Evolutionary conservation across 1,140 invertebrate genomes (phyloP).

Genomic region (Lanistes nyassanus): DNA sequence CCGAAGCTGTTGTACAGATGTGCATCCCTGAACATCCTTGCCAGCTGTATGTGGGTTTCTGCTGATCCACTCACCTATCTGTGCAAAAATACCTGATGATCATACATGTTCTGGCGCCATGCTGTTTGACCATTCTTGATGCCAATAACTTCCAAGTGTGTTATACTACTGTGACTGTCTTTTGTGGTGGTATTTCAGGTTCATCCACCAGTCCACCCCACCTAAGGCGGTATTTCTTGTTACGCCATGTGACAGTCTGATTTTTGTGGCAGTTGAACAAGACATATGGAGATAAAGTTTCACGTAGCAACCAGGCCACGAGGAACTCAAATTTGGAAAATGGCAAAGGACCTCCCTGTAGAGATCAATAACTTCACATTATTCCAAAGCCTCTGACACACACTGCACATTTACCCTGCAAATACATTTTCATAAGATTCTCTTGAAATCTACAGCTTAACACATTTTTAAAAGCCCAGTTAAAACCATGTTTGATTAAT

Average conservation of each 20-base stretch:
- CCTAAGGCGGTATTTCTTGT: constrained; percentile 85
- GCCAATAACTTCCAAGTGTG: too few species aligned
- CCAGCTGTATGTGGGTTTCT: too few species aligned
- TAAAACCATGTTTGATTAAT: background rate
- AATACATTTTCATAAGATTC: too few species aligned
- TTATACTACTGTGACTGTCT: too few species aligned
- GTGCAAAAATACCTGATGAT: too few species aligned
- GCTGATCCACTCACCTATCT: too few species aligned
- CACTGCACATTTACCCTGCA: too few species aligned
- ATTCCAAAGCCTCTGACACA: too few species aligned
- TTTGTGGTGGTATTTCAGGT: background rate
- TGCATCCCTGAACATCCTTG: too few species aligned
- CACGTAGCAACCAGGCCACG: constrained; percentile 94
- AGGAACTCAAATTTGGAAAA: constrained; percentile 97
- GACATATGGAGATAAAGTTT: constrained; percentile 87
- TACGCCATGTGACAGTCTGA: constrained; percentile 91
- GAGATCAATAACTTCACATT: constrained; percentile 48
- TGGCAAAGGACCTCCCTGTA: constrained; percentile 90
- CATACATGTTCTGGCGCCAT: too few species aligned
- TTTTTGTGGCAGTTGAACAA: constrained; percentile 84
- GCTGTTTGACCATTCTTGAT: too few species aligned
- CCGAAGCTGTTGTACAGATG: too few species aligned
- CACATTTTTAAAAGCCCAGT: background rate
- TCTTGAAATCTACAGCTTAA: background rate
- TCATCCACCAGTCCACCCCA: constrained; percentile 84